Evolutionary conservation across 1,140 invertebrate species (phyloP).

Genomic region (Lerema accius): DNA sequence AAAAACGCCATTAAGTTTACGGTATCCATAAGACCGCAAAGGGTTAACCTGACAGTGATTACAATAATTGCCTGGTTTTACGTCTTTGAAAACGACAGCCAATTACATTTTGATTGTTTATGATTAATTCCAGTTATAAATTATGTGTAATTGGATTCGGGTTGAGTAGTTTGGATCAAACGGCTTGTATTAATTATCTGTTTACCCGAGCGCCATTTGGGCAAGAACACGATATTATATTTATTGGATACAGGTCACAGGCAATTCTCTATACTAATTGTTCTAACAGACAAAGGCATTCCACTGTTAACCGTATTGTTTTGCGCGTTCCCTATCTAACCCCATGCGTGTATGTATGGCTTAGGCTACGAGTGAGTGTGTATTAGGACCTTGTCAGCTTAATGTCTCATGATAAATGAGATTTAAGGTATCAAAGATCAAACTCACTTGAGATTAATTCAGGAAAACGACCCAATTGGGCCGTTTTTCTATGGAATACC

Average conservation of each 20-base stretch:
- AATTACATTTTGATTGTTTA: neutral
- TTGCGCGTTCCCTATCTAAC: slow-evolving; percentile 60
- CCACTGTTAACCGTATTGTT: slow-evolving; percentile 67
- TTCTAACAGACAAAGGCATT: slow-evolving; percentile 64
- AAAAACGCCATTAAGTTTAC: too few relatives aligned
- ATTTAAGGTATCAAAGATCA: too few relatives aligned
- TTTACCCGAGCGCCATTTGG: slow-evolving; percentile 13
- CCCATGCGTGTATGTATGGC: slow-evolving; percentile 35
- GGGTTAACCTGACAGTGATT: slow-evolving; percentile 21
- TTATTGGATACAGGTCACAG: slow-evolving; percentile 56
- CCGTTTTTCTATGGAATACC: too few relatives aligned
- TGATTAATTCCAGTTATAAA: slow-evolving; percentile 6
- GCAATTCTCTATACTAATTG: slow-evolving; percentile 72
- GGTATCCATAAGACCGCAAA: too few relatives aligned
- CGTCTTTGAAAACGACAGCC: neutral
- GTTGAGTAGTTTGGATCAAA: slow-evolving; percentile 10
- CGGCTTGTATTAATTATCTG: slow-evolving; percentile 2
- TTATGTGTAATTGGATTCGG: neutral
- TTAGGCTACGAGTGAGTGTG: too few relatives aligned
- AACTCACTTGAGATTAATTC: too few relatives aligned
- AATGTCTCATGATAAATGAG: too few relatives aligned
- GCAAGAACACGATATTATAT: slow-evolving; percentile 33
- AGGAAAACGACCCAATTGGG: too few relatives aligned
- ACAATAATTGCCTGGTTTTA: neutral
- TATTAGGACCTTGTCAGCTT: too few relatives aligned